Evolutionary conservation across 2,888 invertebrate genomes (phyloP).

Genomic region (Callyntrura guangdongensis): DNA sequence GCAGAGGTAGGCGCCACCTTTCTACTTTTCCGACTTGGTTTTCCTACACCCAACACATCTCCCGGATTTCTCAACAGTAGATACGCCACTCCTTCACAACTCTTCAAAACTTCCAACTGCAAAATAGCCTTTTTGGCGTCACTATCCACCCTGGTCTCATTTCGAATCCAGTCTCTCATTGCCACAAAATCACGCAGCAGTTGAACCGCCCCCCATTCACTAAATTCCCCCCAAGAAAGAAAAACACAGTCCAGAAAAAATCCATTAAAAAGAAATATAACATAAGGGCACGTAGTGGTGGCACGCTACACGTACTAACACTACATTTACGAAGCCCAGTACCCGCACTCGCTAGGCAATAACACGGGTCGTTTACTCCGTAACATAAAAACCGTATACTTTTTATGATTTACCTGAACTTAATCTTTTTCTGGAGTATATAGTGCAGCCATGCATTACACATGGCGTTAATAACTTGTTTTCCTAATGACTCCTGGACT

Average conservation of each 20-base stretch:
- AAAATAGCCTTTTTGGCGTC: slow-evolving; percentile 86
- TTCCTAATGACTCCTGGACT: slow-evolving; percentile 89
- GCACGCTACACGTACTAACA: too few relatives aligned
- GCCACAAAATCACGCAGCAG: slow-evolving; percentile 93
- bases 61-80: slow-evolving; percentile 93
- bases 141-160: slow-evolving; percentile 85
- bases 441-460: slow-evolving; percentile 96
- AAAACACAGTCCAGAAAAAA: neutral
- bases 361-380: too few relatives aligned
- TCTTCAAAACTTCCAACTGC: slow-evolving; percentile 88
- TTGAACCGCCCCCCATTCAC: slow-evolving; percentile 92
- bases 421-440: slow-evolving; percentile 93
- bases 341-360: too few relatives aligned
- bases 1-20: slow-evolving; percentile 81
- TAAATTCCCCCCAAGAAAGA: slow-evolving; percentile 82
- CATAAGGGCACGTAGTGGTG: neutral
- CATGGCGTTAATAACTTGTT: slow-evolving; percentile 92
- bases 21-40: slow-evolving; percentile 81
- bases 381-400: slow-evolving; percentile 7
- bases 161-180: slow-evolving; percentile 91
- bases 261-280: neutral
- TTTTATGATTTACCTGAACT: slow-evolving; percentile 88
- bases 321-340: too few relatives aligned
- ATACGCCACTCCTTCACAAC: slow-evolving; percentile 95
- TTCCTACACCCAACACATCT: slow-evolving; percentile 92